Evolutionary conservation across 2,113 vertebrate species (phyloP), one percentile per base, ranked within the genome.

Genomic region (Seriola aureovittata): DNA sequence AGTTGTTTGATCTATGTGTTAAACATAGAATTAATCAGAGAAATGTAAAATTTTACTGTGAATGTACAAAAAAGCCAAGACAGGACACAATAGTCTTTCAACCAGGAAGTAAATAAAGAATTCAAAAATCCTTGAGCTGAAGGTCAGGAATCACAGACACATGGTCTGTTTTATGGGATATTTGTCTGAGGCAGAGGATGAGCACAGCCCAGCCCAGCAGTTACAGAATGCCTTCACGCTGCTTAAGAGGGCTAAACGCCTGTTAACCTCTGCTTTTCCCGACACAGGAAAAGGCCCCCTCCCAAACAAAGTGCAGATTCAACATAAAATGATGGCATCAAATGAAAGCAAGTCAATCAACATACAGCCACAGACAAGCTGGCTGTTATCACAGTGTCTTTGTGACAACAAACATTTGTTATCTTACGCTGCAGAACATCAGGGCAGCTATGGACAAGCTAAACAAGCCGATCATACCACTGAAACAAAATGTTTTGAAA

Each of bases 241-340:
- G 78, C 76, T 84, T 80, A 68, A 78, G 55, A 75, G 71, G 85
- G 55, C 74, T 76, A 59, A 73, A 78, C 1, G 38, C 76, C 78
- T 85, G 81, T 92, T 94, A 85, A 92, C 89, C 88, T 87, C 78
- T 76, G 71, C 70, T 85, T 85, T 89, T 84, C 80, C 80, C 72
- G 82, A 86, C 74, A 82, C 64, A 75, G 80, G 67, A 84, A 80
- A 62, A 63, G 54, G 67, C 38, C 50, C 38, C 5, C 85, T 87
- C 80, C 66, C 68, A 89, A 86, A 82, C 25, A 71, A 38, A 63
- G 17, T 38, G 34, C 29, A 78, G 42, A 68, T 75, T 69, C 42
- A 71, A 84, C 50, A 81, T 25, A 74, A 72, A 69, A 57, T 12
- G 2, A 68, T 63, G 32, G 44, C 25, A 68, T 38, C 48, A 60